Base-by-base conservation (phyloP, 2,888 invertebrate species). In the Himalopsyche tibetana region DNA sequence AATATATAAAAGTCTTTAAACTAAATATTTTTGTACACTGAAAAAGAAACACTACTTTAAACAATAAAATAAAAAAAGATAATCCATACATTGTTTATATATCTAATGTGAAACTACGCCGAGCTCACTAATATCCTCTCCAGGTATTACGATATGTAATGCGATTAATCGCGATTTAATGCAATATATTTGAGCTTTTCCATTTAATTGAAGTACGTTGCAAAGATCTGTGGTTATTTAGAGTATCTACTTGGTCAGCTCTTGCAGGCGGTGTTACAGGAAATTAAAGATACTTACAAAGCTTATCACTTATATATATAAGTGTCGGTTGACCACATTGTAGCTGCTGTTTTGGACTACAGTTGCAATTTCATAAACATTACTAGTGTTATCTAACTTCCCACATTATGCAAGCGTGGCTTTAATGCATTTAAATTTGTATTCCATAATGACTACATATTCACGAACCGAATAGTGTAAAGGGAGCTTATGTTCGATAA, bases 201-300 rank as follows among this genome's bases (percentile, higher is more conserved):
- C 63, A 63, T 63, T 56, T 19, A 63, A 63, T 63, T 63, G 63
- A 63, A 63, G 28, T 28, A 63, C 63, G n/a, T 63, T 5, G 3
- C 63, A 63, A 19, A n/a, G 63, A 63, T 63, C 19, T 19, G 63
- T 19, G 28, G 28, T n/a, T 28, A 63, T 28, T 28, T 63, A 15
- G 51, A 19, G 28, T 19, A 63, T 11, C 63, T 63, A 63, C 63
- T 63, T 63, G 86, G 86, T 86, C 42, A 82, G 84, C 81, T 36
- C 36, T 12, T 51, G 69, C 28, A 80, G 82, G 36, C 55, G 69
- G 51, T 85, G 81, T 82, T 55, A 87, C 87, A 85, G 87, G 87
- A 87, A 87, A 87, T 87, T 87, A 87, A 87, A 87, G 87, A 83
- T 87, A 87, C 82, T 81, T 63, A 15, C 63, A 63, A 8, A 63